Base-by-base conservation (phyloP, 2,113 vertebrate species). In the Coryphaenoides rupestris region DNA sequence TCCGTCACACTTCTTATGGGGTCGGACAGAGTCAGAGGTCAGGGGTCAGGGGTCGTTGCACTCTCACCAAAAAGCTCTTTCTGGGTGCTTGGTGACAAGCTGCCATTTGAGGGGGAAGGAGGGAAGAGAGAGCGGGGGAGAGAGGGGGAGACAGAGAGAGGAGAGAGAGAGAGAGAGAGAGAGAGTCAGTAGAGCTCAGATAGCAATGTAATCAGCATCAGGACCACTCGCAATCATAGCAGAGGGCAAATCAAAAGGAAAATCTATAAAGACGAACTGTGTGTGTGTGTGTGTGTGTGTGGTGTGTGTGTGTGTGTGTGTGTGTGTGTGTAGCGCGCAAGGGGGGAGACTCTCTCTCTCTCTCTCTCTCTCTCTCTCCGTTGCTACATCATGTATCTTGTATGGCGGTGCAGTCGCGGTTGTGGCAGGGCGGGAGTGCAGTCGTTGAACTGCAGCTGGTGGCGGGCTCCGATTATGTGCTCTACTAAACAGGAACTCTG, bases 381-480 rank as follows among this genome's bases (percentile, higher is more conserved):
- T n/a, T n/a, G n/a, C n/a, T n/a, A n/a, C n/a, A n/a, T 62, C 68
- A 73, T 56, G 64, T 73, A 67, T 68, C 69, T 57, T 66, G 66
- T 50, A 16, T 70, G 72, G 65, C 69, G 68, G 55, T 74, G 50
- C 50, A 28, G 65, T 10, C 13, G 66, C 66, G 55, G 66, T 66
- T 54, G 59, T 71, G 26, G 63, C 70, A 68, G 71, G 28, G 65
- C 70, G 79, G 68, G 67, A 77, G 76, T 73, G 68, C 69, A 78
- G 78, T 69, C 79, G 76, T 86, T 86, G 70, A 86, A 74, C 74
- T 90, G 83, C 84, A 84, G 88, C 87, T 89, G 84, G 87, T 90
- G 88, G 86, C 88, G 69, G 68, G 76, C 79, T 85, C 85, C 89
- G 85, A 90, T 90, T 91, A 88, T 77, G 84, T 89, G 88, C 89